Base-by-base conservation (phyloP, 2,113 vertebrate species). In the Macquaria australasica region DNA sequence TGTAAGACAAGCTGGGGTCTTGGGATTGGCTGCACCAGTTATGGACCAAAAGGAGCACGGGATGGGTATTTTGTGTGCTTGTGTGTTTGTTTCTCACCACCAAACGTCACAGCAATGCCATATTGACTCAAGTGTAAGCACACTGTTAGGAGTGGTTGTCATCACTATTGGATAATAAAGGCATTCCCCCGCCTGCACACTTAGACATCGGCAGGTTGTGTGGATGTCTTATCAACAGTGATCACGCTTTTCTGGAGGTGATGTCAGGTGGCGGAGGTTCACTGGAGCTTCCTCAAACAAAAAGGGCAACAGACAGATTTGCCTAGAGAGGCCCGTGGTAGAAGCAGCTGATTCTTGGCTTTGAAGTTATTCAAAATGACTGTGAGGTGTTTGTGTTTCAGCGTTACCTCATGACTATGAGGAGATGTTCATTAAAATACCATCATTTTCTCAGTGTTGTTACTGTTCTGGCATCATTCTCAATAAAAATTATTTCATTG, bases 201-300 rank as follows among this genome's bases (percentile, higher is more conserved):
- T 51, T 43, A 45, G 25, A 67, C 41, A 55, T 37, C 8, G 5
- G 71, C 79, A 77, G 34, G 63, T 66, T 55, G 34, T 79, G 69
- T 48, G 63, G 72, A 66, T 4, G 25, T 82, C 69, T 84, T 84
- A 77, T 84, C 68, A 16, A 0, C 37, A 12, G 48, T 14, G 25
- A 77, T 88, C 88, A 87, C 25, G 53, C 71, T 87, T 23, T 63
- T 64, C 64, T 85, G 56, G 56, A 84, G 69, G 73, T 87, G 87
- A 87, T 89, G 88, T 90, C 82, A 91, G 89, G 68, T 80, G 81
- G 15, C 31, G 21, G 64, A 69, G 69, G 34, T 81, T 79, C 81
- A 68, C 23, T 73, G 34, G 41, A 83, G 43, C n/a, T 50, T 84
- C 76, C 50, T 62, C 51, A 84, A 76, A 71, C 63, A 69, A 63